Percentiles rank a stretch among this genome's conserved stretches.
Conservation (phyloP, 2,797 vertebrate genomes). For the Bothrops alternatus region DNA sequence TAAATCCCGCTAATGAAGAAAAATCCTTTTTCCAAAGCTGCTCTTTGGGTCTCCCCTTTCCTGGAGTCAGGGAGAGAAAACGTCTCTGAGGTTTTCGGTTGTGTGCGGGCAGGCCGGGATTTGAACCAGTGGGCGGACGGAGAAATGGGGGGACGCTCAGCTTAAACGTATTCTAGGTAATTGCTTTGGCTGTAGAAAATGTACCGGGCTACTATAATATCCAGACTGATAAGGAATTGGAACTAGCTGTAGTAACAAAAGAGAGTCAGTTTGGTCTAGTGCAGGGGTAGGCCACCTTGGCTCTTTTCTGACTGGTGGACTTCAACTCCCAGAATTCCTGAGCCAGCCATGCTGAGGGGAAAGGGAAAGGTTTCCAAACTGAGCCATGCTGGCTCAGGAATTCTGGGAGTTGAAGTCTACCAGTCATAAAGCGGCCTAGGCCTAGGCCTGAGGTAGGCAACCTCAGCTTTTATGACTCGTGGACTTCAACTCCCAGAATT, state of each 20-base stretch:
- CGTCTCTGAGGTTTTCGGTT: not conserved
- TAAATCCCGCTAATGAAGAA: not conserved
- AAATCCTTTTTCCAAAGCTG: constrained; percentile 8
- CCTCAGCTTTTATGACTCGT: too few relatives aligned
- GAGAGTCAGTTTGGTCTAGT: not conserved
- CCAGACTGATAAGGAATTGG: not conserved
- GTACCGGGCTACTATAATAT: not conserved
- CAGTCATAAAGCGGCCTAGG: too few relatives aligned
- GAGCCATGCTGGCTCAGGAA: too few relatives aligned
- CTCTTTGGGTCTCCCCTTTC: not conserved
- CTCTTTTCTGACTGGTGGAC: too few relatives aligned
- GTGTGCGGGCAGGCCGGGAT: not conserved
- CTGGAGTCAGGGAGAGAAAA: not conserved
- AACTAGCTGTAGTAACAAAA: not conserved
- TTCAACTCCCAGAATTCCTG: too few relatives aligned
- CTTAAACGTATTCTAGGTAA: not conserved
- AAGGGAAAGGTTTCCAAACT: too few relatives aligned
- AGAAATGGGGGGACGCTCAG: not conserved
- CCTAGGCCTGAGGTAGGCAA: too few relatives aligned
- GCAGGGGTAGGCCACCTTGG: not conserved
- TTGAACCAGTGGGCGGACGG: not conserved
- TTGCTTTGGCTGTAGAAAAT: not conserved
- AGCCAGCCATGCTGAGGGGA: too few relatives aligned
- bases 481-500: too few relatives aligned
- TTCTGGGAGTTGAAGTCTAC: too few relatives aligned